These are phyloP conservation scores for Laspeyria flexula DNA, from an alignment of 2,888 invertebrate genomes.

Conservation along the genomic window DNA sequence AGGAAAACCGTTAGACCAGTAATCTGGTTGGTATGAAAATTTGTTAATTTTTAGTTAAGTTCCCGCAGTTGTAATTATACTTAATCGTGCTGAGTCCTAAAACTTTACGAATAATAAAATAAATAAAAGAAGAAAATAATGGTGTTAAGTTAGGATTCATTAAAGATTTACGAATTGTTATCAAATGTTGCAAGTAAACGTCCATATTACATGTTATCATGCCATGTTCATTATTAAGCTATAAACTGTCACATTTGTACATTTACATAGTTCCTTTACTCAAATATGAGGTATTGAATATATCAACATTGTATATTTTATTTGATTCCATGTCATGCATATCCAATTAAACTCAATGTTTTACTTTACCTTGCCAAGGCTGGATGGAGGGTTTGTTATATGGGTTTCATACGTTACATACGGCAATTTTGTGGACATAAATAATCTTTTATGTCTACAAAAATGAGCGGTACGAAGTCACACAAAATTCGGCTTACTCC, in stretches of 20 bases:
- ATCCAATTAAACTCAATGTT: conserved; percentile 3
- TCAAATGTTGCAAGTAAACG: too few relatives aligned
- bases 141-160: too few relatives aligned
- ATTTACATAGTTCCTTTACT: background rate
- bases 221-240: background rate
- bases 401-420: background rate
- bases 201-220: background rate
- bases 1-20: too few relatives aligned
- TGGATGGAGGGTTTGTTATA: background rate
- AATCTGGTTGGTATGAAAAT: too few relatives aligned
- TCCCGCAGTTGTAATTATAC: too few relatives aligned
- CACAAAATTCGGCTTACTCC: background rate
- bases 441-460: background rate
- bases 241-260: background rate
- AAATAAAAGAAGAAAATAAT: too few relatives aligned
- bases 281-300: background rate
- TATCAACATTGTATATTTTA: background rate
- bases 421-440: background rate
- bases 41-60: too few relatives aligned
- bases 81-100: too few relatives aligned
- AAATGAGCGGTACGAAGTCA: background rate
- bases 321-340: conserved; percentile 6
- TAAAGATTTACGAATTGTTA: too few relatives aligned
- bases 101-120: too few relatives aligned
- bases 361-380: conserved; percentile 1